Percentiles rank a stretch among this genome's conserved stretches.
These are phyloP conservation scores for Terrapene triunguis DNA, from an alignment of 2,113 vertebrate species.

Conservation along the genomic window DNA sequence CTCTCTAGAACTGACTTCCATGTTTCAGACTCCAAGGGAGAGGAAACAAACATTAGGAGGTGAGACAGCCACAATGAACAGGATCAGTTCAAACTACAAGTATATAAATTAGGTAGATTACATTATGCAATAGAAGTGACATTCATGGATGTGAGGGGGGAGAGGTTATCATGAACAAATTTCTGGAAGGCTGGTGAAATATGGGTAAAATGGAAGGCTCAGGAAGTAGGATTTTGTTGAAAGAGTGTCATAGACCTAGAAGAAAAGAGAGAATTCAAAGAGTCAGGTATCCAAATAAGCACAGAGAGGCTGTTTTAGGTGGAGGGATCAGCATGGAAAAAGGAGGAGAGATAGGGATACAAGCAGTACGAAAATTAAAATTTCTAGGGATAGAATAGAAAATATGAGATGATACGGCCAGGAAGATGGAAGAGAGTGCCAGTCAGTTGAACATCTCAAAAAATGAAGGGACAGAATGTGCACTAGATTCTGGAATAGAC, in stretches of 20 bases:
- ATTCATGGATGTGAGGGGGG: not conserved
- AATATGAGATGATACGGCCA: not conserved
- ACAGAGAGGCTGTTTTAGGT: not conserved
- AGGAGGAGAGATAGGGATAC: not conserved
- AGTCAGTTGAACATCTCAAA: not conserved
- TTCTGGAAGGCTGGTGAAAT: not conserved
- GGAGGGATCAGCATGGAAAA: not conserved
- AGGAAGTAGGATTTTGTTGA: not conserved
- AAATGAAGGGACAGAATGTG: not conserved
- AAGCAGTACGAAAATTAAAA: not conserved
- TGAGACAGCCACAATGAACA: fast-evolving
- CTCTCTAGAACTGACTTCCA: not conserved
- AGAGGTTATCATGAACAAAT: not conserved
- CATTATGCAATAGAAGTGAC: not conserved
- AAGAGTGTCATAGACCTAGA: not conserved
- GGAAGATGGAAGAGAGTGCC: not conserved
- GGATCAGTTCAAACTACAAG: fast-evolving
- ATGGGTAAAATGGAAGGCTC: not conserved
- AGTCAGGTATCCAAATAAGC: not conserved
- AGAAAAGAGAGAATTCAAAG: not conserved
- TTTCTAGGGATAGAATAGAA: not conserved
- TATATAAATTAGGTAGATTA: fast-evolving
- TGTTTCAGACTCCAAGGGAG: not conserved
- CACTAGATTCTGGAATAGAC: not conserved
- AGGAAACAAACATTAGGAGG: not conserved